phyloP scores from a whole-genome alignment of 2,113 vertebrate species.

The Prunella fulvescens region DNA sequence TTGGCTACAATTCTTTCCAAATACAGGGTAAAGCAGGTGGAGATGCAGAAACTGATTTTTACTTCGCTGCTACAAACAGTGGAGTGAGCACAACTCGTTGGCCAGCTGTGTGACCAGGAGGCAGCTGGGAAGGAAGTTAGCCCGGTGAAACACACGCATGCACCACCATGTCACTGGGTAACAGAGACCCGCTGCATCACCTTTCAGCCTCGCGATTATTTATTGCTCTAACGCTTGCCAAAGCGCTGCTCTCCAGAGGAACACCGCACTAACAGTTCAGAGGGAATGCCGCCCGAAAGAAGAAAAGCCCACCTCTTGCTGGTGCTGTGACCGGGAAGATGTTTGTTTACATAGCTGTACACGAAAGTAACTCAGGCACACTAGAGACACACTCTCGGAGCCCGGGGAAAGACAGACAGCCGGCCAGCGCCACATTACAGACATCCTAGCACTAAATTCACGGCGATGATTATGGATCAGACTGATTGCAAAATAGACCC shows the following conservation, averaged over 20 bases:
- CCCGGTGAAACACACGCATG: not conserved
- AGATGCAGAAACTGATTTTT: not conserved
- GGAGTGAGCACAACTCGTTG: not conserved
- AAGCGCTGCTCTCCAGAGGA: not conserved
- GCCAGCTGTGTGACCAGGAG: not conserved
- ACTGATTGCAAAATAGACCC: not conserved
- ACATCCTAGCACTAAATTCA: not conserved
- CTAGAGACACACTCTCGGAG: not conserved
- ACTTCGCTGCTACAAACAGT: not conserved
- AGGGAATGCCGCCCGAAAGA: not conserved
- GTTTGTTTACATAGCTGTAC: not conserved
- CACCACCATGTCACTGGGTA: not conserved
- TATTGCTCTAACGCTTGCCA: not conserved
- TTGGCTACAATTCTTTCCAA: not conserved
- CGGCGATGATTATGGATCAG: not conserved
- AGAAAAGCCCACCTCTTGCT: not conserved
- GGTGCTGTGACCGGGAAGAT: not conserved
- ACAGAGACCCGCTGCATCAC: not conserved
- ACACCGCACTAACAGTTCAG: slow-evolving; percentile 21
- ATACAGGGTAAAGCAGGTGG: not conserved
- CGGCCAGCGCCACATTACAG: not conserved
- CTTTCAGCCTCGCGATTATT: not conserved
- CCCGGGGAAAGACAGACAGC: not conserved
- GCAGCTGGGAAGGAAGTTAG: not conserved
- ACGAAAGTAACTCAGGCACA: not conserved